Conservation (phyloP, 2,113 vertebrate genomes). For the Gasterosteus nipponicus region DNA sequence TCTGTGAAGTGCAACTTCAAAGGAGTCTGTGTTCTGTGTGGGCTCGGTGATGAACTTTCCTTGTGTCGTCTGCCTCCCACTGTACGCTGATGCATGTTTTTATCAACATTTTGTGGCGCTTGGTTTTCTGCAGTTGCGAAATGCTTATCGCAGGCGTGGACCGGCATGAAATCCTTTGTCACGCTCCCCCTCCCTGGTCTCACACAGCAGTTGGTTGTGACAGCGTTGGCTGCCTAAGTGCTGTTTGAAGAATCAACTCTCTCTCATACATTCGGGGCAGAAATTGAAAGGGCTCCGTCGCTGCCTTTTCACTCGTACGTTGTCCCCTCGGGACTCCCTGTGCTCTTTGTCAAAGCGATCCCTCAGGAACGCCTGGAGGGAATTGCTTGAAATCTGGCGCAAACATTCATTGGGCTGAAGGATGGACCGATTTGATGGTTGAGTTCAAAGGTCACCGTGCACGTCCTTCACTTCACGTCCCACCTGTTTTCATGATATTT, state of each 20-base stretch:
- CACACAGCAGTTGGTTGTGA: conserved; percentile 38
- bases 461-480: too few relatives aligned
- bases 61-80: conserved; percentile 24
- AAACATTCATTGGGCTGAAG: too few relatives aligned
- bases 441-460: too few relatives aligned
- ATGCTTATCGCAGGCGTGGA: conserved; percentile 38
- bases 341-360: too few relatives aligned
- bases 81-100: conserved; percentile 25
- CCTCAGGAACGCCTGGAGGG: too few relatives aligned
- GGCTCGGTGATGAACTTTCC: conserved; percentile 25
- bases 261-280: conserved; percentile 9
- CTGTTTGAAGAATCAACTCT: conserved; percentile 41
- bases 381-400: too few relatives aligned
- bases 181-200: conserved; percentile 26
- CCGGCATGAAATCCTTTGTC: conserved; percentile 61
- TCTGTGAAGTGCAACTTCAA: conserved; percentile 20
- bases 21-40: conserved; percentile 6
- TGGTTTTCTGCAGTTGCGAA: conserved; percentile 32
- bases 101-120: conserved; percentile 45
- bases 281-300: conserved; percentile 14
- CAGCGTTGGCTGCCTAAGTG: conserved; percentile 34
- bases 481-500: too few relatives aligned
- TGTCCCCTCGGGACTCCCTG: too few relatives aligned
- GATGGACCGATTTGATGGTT: too few relatives aligned
- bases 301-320: neutral